Evolutionary conservation across 2,888 invertebrate genomes (phyloP).

Genomic region (Acanthoscelides obtectus): DNA sequence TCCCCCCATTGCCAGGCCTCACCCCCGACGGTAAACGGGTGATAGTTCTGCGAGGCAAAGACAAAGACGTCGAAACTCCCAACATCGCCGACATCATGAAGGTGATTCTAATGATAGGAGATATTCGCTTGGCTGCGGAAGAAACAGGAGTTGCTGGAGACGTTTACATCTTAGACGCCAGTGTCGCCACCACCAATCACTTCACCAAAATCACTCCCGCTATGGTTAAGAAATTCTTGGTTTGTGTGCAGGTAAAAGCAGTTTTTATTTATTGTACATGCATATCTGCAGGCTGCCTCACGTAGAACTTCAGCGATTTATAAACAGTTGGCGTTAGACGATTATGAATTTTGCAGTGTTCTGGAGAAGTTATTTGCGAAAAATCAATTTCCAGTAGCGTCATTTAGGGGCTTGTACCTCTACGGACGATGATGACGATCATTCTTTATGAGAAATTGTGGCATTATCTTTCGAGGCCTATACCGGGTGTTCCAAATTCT

Average conservation of each 20-base stretch:
- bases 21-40: conserved; percentile 78
- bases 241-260: conserved; percentile 68
- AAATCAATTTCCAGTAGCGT: too few relatives aligned
- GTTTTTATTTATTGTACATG: too few relatives aligned
- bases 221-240: conserved; percentile 77
- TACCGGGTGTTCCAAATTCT: too few relatives aligned
- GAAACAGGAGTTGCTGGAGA: conserved; percentile 79
- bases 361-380: too few relatives aligned
- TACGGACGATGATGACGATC: too few relatives aligned
- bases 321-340: background rate
- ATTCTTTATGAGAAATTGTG: too few relatives aligned
- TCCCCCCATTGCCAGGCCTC: conserved; percentile 74
- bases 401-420: too few relatives aligned
- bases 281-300: too few relatives aligned
- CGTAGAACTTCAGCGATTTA: background rate
- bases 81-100: conserved; percentile 77
- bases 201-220: conserved; percentile 81
- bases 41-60: conserved; percentile 65
- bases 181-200: conserved; percentile 72
- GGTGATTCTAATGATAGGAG: conserved; percentile 79
- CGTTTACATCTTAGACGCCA: conserved; percentile 75
- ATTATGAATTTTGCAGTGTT: background rate
- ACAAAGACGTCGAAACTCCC: conserved; percentile 65
- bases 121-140: conserved; percentile 72
- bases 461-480: too few relatives aligned